Evolutionary conservation across 2,113 vertebrate genomes (phyloP).

Genomic region (Menura novaehollandiae): DNA sequence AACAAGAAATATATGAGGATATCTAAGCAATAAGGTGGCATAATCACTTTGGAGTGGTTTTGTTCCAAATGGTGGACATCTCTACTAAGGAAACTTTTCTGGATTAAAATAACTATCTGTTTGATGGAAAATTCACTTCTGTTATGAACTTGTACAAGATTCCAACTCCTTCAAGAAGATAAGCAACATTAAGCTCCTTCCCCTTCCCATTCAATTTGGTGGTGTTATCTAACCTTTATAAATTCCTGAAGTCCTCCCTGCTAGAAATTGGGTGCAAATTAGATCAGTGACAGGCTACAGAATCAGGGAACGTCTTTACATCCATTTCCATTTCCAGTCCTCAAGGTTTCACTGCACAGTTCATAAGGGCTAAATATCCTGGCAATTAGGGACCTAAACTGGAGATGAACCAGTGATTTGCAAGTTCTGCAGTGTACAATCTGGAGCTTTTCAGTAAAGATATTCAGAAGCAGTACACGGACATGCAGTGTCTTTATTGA

Average conservation of each 20-base stretch:
- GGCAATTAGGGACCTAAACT: background rate
- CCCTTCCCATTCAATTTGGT: background rate
- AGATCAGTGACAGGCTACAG: background rate
- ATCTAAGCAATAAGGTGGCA: conserved; percentile 55
- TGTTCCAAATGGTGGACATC: background rate
- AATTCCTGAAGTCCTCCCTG: background rate
- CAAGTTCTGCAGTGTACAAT: background rate
- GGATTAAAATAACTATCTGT: background rate
- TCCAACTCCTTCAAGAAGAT: background rate
- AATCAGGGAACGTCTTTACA: background rate
- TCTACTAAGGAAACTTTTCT: background rate
- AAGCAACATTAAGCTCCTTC: background rate
- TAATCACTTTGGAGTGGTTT: conserved; percentile 37
- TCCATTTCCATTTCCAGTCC: background rate
- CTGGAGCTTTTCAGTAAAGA: background rate
- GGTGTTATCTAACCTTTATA: background rate
- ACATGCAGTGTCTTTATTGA: background rate
- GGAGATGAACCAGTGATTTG: background rate
- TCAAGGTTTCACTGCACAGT: background rate
- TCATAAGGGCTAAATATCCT: background rate
- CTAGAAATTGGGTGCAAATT: background rate
- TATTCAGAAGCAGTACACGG: background rate
- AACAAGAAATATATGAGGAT: conserved; percentile 91
- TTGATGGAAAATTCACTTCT: background rate
- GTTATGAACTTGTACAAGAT: background rate